Evolutionary conservation across 2,113 vertebrate species (phyloP), one percentile per base, ranked within the genome.

Genomic region (Corynorhinus townsendii): DNA sequence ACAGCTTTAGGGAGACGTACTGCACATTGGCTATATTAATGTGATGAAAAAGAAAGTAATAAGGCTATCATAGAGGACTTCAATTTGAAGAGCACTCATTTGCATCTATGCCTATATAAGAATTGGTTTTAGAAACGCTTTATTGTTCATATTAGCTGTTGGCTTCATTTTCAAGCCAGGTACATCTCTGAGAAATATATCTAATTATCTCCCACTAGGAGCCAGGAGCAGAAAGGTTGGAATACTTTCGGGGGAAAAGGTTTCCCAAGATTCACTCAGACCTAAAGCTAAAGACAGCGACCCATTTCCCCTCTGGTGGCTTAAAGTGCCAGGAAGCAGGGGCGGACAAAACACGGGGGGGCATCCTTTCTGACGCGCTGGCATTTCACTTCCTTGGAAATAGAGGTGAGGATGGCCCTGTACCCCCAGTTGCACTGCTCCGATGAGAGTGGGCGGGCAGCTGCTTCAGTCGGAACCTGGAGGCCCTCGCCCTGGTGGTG

Each of bases 351-450:
- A 54, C 62, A 33, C 17, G 59, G 52, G 38, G 7, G 59, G 73
- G 90, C 59, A 33, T 38, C 9, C 24, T 77, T 96, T 49, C 69
- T 59, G 69, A 95, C 80, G 85, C 52, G 52, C 24, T 73, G 68
- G 59, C 45, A 72, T 82, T 96, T 91, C 93, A 45, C 90, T 97
- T 95, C 76, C 56, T 69, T 93, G 38, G 64, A 92, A 96, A 83
- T 62, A 86, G 89, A 93, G 45, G 73, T 52, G 40, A 76, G 82
- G 71, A 43, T 89, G 47, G 79, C 35, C 66, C 89, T 71, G 24
- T 82, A 86, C 52, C 92, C 62, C 62, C 93, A 77, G 19, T 2
- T 86, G 20, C 47, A 4, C 30, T 45, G 19, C 68, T 82, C n/a
- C 43, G 49, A 83, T 64, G 83, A 17, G 75, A 79, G 35, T 1